Base-by-base conservation (phyloP, 2,888 invertebrate species). In the Argynnis bischoffii region DNA sequence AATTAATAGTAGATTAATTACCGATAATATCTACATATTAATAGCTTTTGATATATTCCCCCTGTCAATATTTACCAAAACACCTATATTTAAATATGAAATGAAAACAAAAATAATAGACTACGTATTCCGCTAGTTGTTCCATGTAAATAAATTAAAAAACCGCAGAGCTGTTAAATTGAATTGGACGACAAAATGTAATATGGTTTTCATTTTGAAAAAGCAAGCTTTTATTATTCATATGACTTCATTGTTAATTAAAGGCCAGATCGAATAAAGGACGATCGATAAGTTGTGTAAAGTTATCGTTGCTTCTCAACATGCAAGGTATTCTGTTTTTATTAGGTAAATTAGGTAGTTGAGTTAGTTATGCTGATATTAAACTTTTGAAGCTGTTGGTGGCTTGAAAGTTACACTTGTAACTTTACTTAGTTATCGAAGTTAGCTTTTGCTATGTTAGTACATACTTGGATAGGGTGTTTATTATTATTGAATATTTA, bases 341-440 rank as follows among this genome's bases (percentile, higher is more conserved):
- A 41, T 41, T 8, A 41, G 35, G 35, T 41, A 11, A 41, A 41
- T 41, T 41, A 41, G 35, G 8, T 41, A 41, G 35, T 41, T 8
- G 35, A 41, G 35, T 41, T 41, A 41, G 35, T 77, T 76, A 78
- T 77, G 74, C 78, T 73, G 73, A 74, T 76, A 82, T 75, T 78
- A 77, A 87, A 89, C 82, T 89, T 87, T 77, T 69, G 84, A 86
- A 90, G 85, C 85, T 86, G 83, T 86, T 85, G 75, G 77, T 75
- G 35, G 35, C 35, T 41, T 41, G 8, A 11, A 41, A 41, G 35
- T 41, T 41, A 41, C 11, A 8, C 35, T 41, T 8, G 35, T 41
- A 41, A 41, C 11, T 41, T 41, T 41, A 11, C 35, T 41, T 41
- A 41, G 35, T 41, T 41, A 41, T 41, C 35, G 2, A 41, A 41